phyloP scores from a whole-genome alignment of 1,140 invertebrate genomes.

The Nomia melanderi region DNA sequence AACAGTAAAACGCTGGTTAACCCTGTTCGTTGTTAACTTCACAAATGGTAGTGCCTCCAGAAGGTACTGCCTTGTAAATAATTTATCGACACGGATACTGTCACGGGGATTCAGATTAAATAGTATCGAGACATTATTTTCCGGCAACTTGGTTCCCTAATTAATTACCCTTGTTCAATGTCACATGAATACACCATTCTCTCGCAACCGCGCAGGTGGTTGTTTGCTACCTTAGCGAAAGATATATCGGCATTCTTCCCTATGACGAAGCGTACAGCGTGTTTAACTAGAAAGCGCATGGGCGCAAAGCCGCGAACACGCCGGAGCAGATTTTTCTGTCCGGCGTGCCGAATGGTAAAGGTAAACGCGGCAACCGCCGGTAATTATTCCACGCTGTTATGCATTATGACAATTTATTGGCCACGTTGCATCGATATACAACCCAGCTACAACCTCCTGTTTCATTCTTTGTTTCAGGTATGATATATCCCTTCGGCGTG shows the following conservation, averaged over 20 bases:
- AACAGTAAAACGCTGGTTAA: too few relatives aligned
- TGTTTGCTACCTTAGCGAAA: slow-evolving; percentile 8
- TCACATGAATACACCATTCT: slow-evolving; percentile 28
- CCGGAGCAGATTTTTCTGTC: slow-evolving; percentile 44
- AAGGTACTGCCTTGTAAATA: too few relatives aligned
- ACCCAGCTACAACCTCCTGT: background rate
- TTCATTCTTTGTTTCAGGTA: slow-evolving; percentile 9
- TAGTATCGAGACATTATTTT: background rate
- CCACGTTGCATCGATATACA: background rate
- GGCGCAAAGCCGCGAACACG: too few relatives aligned
- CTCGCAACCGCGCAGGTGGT: slow-evolving; percentile 1
- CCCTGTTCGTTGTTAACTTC: too few relatives aligned
- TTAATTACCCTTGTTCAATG: slow-evolving; percentile 28
- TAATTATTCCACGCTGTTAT: slow-evolving; percentile 14
- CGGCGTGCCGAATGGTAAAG: slow-evolving; percentile 14
- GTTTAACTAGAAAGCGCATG: slow-evolving; percentile 7
- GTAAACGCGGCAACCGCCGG: background rate
- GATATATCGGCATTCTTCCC: slow-evolving; percentile 33
- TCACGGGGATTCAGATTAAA: background rate
- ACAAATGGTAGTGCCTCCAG: too few relatives aligned
- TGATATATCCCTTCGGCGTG: background rate
- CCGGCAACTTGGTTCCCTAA: background rate
- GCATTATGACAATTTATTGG: slow-evolving; percentile 29
- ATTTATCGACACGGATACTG: background rate
- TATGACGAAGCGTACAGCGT: background rate